Evolutionary conservation across 1,140 invertebrate species (phyloP), one percentile per base, ranked within the genome.

Genomic region (Bombus sylvicola): DNA sequence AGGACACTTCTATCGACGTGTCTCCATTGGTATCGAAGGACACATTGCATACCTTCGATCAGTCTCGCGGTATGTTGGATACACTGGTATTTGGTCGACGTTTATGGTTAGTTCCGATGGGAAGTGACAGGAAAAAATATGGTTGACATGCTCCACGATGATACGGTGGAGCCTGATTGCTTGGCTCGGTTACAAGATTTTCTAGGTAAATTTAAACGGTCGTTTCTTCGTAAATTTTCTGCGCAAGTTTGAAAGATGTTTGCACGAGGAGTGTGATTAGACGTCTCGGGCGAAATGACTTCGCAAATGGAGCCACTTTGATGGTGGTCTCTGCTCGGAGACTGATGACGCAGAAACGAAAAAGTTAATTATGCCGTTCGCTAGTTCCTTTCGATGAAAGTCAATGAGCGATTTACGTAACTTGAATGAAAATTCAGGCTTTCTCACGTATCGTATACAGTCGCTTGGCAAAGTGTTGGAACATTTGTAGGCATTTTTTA

Each of bases 261-360:
- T 57, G n/a, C 39, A 18, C 41, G 77, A 18, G 22, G 57, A 62
- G 64, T 47, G 31, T 53, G 66, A 80, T 80, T 80, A 80, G 78
- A 25, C 43, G 64, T 83, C 81, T n/a, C 73, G 73, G 18, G 3
- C 34, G 43, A 83, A 75, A 66, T 66, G 73, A 83, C 80, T 68
- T 6, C 53, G 78, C 78, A 80, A 80, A 80, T 80, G 64, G 66
- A 80, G 34, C 66, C 64, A 83, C 73, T 83, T 83, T 76, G 69
- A 31, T 25, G 81, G 71, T 76, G 53, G 69, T 83, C 71, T 53
- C 57, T 22, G 47, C n/a, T 34, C 53, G n/a, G n/a, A 62, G 75
- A 77, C 53, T 22, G 75, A 77, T 77, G 57, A 8, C 28, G 57
- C 13, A 62, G 15, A 77, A 77, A 71, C 31, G 57, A 57, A 77